phyloP scores from a whole-genome alignment of 2,113 vertebrate genomes.

The Chaetorhynchus papuensis region DNA sequence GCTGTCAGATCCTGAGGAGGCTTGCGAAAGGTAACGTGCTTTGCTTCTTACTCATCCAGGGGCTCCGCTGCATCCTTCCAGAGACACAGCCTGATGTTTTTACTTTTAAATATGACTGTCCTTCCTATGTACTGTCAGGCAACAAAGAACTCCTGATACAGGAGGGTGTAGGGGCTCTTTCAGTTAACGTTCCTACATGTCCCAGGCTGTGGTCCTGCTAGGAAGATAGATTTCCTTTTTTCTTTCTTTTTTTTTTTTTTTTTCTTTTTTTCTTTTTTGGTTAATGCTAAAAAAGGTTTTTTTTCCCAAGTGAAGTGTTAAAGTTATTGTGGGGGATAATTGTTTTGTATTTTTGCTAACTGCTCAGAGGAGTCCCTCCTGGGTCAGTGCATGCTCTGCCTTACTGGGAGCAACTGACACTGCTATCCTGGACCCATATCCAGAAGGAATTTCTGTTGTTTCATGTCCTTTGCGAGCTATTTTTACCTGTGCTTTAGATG shows the following conservation, averaged over 20 bases:
- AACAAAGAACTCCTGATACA: slow-evolving; percentile 70
- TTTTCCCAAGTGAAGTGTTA: neutral
- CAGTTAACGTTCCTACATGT: neutral
- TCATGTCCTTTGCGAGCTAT: neutral
- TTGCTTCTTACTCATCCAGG: slow-evolving; percentile 54
- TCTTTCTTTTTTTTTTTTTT: neutral
- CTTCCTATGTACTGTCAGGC: slow-evolving; percentile 52
- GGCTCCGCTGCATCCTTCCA: slow-evolving; percentile 10
- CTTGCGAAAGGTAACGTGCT: slow-evolving; percentile 91
- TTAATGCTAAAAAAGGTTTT: neutral
- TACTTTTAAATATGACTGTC: slow-evolving; percentile 60
- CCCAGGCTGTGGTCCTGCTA: neutral
- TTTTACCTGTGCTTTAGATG: neutral
- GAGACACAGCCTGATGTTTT: slow-evolving; percentile 32
- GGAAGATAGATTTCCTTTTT: neutral
- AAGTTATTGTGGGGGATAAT: slow-evolving; percentile 61
- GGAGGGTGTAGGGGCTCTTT: neutral
- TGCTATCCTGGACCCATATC: neutral
- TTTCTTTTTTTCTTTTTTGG: neutral
- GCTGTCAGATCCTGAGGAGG: slow-evolving; percentile 95
- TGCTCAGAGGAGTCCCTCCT: slow-evolving; percentile 12
- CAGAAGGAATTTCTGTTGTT: slow-evolving; percentile 16
- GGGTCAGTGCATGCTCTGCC: neutral
- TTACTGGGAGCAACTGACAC: neutral
- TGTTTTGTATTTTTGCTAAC: slow-evolving; percentile 35